Base-by-base conservation (phyloP, 2,113 vertebrate species). In the Ginglymostoma cirratum region DNA sequence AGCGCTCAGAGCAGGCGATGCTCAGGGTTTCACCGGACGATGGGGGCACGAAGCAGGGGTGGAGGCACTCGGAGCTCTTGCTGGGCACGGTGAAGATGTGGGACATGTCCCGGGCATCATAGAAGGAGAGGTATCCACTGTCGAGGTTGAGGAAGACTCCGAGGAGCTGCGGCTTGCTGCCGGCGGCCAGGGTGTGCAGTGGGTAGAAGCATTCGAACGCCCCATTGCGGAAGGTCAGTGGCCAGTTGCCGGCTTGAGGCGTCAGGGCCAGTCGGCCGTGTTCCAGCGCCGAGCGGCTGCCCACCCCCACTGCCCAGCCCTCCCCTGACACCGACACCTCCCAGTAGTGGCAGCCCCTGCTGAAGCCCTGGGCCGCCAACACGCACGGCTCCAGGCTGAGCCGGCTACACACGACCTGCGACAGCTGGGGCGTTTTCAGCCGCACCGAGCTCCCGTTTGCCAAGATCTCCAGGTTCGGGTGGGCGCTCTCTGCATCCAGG, bases 81-180 rank as follows among this genome's bases (percentile, higher is more conserved):
- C 78, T 80, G n/a, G 78, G 78, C 78, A 80, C 78, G 3, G 78
- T 80, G 78, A 80, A 80, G n/a, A 80, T 80, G 78, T 80, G 78
- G 0, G 78, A 38, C 78, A 80, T 80, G n/a, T 80, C 78, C n/a
- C 0, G n/a, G 14, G 78, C 78, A 3, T 80, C 15, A 3, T 80
- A 80, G n/a, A 80, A 80, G 0, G 78, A 80, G n/a, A 80, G 78
- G 78, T 80, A 80, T 2, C 78, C 78, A 0, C 78, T 12, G 12
- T 80, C 78, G n/a, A 80, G 34, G 78, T 80, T 80, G 14, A 80
- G 78, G 15, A 80, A 80, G 78, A 80, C 78, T 2, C 78, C 78
- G 15, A 80, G 17, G n/a, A 14, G 15, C 14, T 12, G 14, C 2
- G 78, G 78, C n/a, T 80, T 80, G n/a, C n/a, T 4, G 0, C 15